These are phyloP conservation scores for Drosophila murphyi DNA, from an alignment of 1,140 invertebrate species.

Conservation along the genomic window DNA sequence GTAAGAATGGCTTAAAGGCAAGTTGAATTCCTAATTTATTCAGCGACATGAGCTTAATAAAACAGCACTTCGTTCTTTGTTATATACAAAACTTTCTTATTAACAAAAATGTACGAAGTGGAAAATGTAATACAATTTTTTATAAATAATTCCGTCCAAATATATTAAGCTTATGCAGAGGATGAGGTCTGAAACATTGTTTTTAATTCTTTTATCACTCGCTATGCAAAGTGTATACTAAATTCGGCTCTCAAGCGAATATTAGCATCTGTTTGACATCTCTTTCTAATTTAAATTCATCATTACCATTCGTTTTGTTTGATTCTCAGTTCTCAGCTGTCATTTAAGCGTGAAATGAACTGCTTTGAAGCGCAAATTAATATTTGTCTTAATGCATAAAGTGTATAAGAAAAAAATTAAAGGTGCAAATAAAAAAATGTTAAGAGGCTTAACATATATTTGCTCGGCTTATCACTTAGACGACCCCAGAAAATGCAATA, in stretches of 20 bases:
- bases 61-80: not conserved
- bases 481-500: not conserved
- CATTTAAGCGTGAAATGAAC: slow-evolving; percentile 77
- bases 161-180: not conserved
- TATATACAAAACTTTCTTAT: not conserved
- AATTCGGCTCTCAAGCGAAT: slow-evolving; percentile 13
- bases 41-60: slow-evolving; percentile 20
- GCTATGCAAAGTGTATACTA: slow-evolving; percentile 24
- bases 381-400: slow-evolving; percentile 45
- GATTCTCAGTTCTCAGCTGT: slow-evolving; percentile 41
- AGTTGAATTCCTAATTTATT: slow-evolving; percentile 32
- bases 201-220: not conserved
- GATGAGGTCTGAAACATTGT: too few species aligned
- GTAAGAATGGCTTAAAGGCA: not conserved
- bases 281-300: slow-evolving; percentile 8
- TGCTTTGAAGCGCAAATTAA: slow-evolving; percentile 60
- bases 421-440: slow-evolving; percentile 10
- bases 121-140: too few species aligned
- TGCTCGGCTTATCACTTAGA: slow-evolving; percentile 28
- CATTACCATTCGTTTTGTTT: slow-evolving; percentile 48
- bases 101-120: not conserved
- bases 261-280: not conserved
- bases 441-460: slow-evolving; percentile 45
- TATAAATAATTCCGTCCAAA: not conserved
- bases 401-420: slow-evolving; percentile 9